Evolutionary conservation across 1,140 invertebrate species (phyloP), one percentile per base, ranked within the genome.

Genomic region (Goniozus legneri): DNA sequence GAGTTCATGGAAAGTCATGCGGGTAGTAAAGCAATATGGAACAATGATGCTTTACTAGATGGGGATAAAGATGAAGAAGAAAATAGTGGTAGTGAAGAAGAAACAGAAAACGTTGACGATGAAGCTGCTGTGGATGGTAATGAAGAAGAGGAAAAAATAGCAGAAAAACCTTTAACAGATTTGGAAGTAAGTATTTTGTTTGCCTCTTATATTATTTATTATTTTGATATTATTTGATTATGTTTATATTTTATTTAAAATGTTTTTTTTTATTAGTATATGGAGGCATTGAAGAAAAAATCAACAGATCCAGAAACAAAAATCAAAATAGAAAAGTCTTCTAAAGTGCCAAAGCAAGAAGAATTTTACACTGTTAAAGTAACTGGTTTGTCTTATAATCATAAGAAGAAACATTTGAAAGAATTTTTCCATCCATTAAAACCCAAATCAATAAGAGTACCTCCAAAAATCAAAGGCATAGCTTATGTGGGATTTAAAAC

Each of bases 401-500:
- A 81, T 40, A 86, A 84, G 58, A 91, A 94, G 68, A 88, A 85
- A 72, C 81, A 89, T 56, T 76, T 95, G 1, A 89, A 87, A 69
- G 81, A 87, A 55, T 96, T 97, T 65, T 91, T 97, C 47, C 81
- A 83, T 54, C 89, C 91, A 0, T 58, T 92, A 7, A 85, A 86
- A 55, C 78, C 87, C 14, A 86, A 82, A 60, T 88, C 88, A 18
- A 85, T 97, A 45, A 79, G 91, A 50, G 69, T 94, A 21, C 90
- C 92, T 0, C 79, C 74, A 52, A 87, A 87, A 60, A 74, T 87
- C 3, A 83, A 85, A 64, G 89, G 90, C n/a, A 87, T 96, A 53
- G 93, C 91, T 21, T 97, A 88, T 79, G 86, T 93, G 36, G 89
- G 91, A 4, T 97, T 97, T 60, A 84, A 86, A 69, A 87, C 84